phyloP scores from a whole-genome alignment of 2,888 invertebrate species.

The Scaptomyza caliginosa region DNA sequence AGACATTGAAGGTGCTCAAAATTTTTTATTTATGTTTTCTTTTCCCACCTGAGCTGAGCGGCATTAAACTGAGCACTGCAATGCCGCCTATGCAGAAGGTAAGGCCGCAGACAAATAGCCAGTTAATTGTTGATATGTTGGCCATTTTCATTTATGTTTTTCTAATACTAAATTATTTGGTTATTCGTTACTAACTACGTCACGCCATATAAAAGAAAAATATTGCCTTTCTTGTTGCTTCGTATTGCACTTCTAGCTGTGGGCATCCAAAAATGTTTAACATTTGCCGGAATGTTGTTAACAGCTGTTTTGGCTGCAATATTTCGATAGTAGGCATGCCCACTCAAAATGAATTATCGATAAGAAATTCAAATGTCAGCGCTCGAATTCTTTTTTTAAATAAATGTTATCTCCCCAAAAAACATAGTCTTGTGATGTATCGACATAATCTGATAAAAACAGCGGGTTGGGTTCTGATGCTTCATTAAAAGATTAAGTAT shows the following conservation, averaged over 20 bases:
- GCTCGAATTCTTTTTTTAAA: not conserved
- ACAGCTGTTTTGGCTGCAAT: not conserved
- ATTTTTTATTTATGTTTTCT: conserved; percentile 16
- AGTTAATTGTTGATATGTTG: conserved; percentile 75
- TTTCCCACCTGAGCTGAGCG: conserved; percentile 75
- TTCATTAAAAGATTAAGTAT: not conserved
- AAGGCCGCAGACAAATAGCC: conserved; percentile 81
- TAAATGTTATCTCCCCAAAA: not conserved
- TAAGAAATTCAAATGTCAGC: not conserved
- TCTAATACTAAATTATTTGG: conserved; percentile 38
- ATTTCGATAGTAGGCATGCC: not conserved
- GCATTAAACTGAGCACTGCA: conserved; percentile 80
- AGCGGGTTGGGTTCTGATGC: not conserved
- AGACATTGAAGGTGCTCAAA: not conserved
- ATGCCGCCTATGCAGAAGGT: conserved; percentile 80
- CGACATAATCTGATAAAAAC: not conserved
- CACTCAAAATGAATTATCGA: not conserved
- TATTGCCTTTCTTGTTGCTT: conserved; percentile 7
- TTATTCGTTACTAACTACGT: conserved; percentile 19
- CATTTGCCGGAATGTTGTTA: not conserved
- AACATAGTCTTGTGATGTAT: not conserved
- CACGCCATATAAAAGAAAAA: conserved; percentile 40
- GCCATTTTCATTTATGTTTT: conserved; percentile 61
- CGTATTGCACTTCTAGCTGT: conserved; percentile 1
- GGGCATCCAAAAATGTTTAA: not conserved